These are phyloP conservation scores for Delichon dasypus DNA, from an alignment of 2,797 vertebrate genomes.

Conservation along the genomic window DNA sequence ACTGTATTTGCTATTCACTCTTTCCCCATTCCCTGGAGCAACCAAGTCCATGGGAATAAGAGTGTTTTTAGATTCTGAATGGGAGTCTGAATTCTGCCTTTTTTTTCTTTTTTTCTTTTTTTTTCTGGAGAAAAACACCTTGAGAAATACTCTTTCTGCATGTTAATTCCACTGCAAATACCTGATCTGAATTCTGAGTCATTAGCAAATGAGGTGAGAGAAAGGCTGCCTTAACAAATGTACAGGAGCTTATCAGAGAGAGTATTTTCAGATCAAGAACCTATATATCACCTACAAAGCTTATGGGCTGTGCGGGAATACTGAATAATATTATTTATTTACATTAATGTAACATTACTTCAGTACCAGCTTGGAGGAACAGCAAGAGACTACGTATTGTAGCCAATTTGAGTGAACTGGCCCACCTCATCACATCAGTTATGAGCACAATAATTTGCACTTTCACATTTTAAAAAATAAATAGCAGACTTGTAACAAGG, in stretches of 20 bases:
- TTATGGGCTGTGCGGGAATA: slow-evolving; percentile 46
- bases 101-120: background rate
- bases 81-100: background rate
- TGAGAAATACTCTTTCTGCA: slow-evolving; percentile 38
- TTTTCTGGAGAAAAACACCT: slow-evolving; percentile 20
- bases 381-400: background rate
- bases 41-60: background rate
- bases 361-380: background rate
- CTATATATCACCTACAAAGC: slow-evolving; percentile 37
- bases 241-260: slow-evolving; percentile 31
- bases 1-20: background rate
- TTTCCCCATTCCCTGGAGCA: background rate
- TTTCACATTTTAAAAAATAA: background rate
- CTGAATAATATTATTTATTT: background rate
- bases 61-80: background rate
- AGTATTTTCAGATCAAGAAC: slow-evolving; percentile 57
- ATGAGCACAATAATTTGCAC: background rate
- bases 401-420: background rate
- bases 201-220: slow-evolving; percentile 55
- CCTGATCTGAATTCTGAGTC: slow-evolving; percentile 65
- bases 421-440: background rate
- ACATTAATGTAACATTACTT: background rate
- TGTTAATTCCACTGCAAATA: slow-evolving; percentile 66
- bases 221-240: slow-evolving; percentile 54
- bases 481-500: background rate